Conservation (phyloP, 2,797 vertebrate species). For the Microctenopoma stevenorrisi region DNA sequence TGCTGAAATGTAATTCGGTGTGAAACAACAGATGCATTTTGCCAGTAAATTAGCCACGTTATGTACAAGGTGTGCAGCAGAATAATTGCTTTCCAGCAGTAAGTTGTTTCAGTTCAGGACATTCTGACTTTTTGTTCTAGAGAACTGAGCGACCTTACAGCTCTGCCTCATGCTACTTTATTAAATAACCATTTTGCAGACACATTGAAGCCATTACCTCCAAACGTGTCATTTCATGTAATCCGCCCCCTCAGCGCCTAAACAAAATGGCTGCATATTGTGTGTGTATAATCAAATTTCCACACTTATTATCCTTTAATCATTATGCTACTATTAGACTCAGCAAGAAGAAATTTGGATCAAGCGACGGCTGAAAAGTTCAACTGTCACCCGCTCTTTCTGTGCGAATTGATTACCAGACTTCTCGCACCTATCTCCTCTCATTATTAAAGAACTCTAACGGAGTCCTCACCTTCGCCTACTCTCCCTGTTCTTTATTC, state of each 20-base stretch:
- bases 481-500: conserved; percentile 64
- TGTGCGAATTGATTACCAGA: conserved; percentile 59
- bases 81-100: neutral
- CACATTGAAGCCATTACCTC: conserved; percentile 63
- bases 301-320: conserved; percentile 30
- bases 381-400: conserved; percentile 46
- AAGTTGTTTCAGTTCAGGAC: conserved; percentile 44
- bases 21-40: neutral
- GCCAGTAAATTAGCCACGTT: too few species aligned
- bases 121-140: conserved; percentile 44
- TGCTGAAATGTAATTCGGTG: too few species aligned
- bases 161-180: conserved; percentile 49
- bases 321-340: conserved; percentile 16
- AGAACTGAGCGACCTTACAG: conserved; percentile 45
- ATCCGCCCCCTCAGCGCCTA: conserved; percentile 42
- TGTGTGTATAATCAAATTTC: conserved; percentile 36
- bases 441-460: conserved; percentile 65
- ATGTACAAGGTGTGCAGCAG: too few species aligned
- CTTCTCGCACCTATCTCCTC: conserved; percentile 45
- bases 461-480: conserved; percentile 48
- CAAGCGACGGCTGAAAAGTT: conserved; percentile 42
- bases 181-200: conserved; percentile 67
- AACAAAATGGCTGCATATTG: conserved; percentile 58
- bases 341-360: conserved; percentile 34
- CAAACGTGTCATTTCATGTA: conserved; percentile 56